Evolutionary conservation across 2,113 vertebrate genomes (phyloP), one percentile per base, ranked within the genome.

Genomic region (Phylloscopus trochiloides): DNA sequence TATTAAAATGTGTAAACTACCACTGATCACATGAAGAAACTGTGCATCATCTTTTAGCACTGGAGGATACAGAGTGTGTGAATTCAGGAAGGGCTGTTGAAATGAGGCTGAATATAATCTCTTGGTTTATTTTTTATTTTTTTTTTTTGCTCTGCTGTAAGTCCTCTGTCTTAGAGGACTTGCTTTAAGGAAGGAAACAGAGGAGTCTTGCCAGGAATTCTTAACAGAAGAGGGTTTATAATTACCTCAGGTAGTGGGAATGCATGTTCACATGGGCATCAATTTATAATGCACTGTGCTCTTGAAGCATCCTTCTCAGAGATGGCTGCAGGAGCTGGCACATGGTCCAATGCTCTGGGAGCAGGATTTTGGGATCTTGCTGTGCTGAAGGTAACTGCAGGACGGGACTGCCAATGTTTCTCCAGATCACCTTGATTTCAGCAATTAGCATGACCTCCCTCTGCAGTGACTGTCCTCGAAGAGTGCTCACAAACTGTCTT

Each of bases 361-460:
- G 52, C 29, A 43, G 74, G 32, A 55, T 47, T 94, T 66, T 34
- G 77, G 81, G 89, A 66, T 77, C 88, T 93, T 66, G 71, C 92
- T 90, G 88, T 80, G 90, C 86, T 73, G 84, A 92, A 94, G 81
- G 25, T 82, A 68, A 83, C 71, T 73, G 40, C 58, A 63, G 62
- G 25, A 66, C 0, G 13, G 68, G 55, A 50, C 43, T 57, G 59
- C 1, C 7, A 75, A 26, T 1, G 2, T 48, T 75, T 48, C 67
- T 83, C 36, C 45, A 50, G 32, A 89, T 94, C 73, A 86, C 73
- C 87, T 88, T 88, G 75, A 63, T 73, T 94, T 66, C 59, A 80
- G 55, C 71, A 90, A 83, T 79, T 77, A 92, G 85, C 48, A 36
- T 32, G 47, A 83, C 87, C 71, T 85, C 50, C 47, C 24, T 79